phyloP scores from a whole-genome alignment of 2,888 invertebrate genomes.

The Polydrusus tereticollis region DNA sequence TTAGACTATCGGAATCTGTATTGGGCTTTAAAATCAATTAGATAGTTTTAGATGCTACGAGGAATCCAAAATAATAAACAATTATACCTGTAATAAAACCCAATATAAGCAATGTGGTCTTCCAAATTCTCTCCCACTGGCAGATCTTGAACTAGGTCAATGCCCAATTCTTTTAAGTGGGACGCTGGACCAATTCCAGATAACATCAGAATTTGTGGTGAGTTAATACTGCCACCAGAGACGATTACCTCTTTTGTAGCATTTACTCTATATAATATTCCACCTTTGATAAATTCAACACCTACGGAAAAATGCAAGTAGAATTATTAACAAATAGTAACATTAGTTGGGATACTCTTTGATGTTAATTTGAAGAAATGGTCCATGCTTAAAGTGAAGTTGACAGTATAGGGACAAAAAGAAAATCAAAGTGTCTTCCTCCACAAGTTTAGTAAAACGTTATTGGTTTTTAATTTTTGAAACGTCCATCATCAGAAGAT shows the following conservation, averaged over 20 bases:
- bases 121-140: slow-evolving; percentile 83
- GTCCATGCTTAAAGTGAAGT: too few relatives aligned
- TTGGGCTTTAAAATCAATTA: background rate
- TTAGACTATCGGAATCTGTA: too few relatives aligned
- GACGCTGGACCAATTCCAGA: slow-evolving; percentile 84
- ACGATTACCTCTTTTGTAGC: slow-evolving; percentile 85
- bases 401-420: too few relatives aligned
- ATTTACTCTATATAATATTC: slow-evolving; percentile 73
- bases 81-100: slow-evolving; percentile 22
- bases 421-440: too few relatives aligned
- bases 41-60: background rate
- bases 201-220: slow-evolving; percentile 82
- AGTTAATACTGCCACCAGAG: slow-evolving; percentile 88
- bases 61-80: background rate
- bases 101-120: slow-evolving; percentile 74
- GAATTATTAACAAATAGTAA: background rate
- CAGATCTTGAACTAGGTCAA: slow-evolving; percentile 79
- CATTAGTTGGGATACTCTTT: background rate
- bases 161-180: slow-evolving; percentile 76
- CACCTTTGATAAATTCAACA: slow-evolving; percentile 80
- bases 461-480: too few relatives aligned
- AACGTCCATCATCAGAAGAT: too few relatives aligned
- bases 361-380: too few relatives aligned
- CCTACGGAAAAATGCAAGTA: slow-evolving; percentile 55
- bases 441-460: too few relatives aligned